Evolutionary conservation across 2,888 invertebrate genomes (phyloP).

Genomic region (Alsophila aescularia): DNA sequence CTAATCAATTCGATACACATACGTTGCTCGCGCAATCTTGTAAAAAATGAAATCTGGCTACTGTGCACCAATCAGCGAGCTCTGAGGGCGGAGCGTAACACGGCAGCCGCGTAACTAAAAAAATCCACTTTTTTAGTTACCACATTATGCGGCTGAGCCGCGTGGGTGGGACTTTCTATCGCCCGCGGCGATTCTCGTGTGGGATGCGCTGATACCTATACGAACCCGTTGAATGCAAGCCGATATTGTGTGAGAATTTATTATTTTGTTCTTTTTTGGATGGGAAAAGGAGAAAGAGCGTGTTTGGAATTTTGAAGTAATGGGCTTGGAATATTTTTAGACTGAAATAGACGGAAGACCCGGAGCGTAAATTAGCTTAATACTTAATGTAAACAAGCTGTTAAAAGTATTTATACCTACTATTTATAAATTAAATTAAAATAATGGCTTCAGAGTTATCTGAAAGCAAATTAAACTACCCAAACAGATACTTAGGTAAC

Average conservation of each 20-base stretch:
- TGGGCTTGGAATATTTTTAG: not conserved
- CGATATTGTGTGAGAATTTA: slow-evolving; percentile 34
- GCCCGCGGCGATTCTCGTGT: slow-evolving; percentile 72
- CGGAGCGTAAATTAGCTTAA: not conserved
- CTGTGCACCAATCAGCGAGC: slow-evolving; percentile 73
- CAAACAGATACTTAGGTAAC: slow-evolving; percentile 47
- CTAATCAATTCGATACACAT: slow-evolving; percentile 48
- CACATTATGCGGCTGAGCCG: slow-evolving; percentile 51
- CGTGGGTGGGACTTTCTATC: slow-evolving; percentile 82
- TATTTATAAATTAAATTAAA: not conserved
- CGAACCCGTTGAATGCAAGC: slow-evolving; percentile 38
- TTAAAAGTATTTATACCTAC: not conserved
- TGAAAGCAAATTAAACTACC: slow-evolving; percentile 29
- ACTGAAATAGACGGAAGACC: too few relatives aligned
- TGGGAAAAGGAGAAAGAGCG: slow-evolving; percentile 7
- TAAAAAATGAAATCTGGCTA: slow-evolving; percentile 62
- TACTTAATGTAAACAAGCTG: not conserved
- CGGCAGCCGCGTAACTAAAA: slow-evolving; percentile 57
- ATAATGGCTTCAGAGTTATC: slow-evolving; percentile 10
- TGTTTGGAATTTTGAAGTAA: slow-evolving; percentile 16
- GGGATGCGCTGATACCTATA: slow-evolving; percentile 57
- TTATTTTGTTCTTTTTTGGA: slow-evolving; percentile 23
- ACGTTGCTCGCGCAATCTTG: slow-evolving; percentile 39
- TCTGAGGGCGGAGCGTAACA: slow-evolving; percentile 73
- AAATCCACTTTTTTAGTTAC: slow-evolving; percentile 53